Evolutionary conservation across 2,797 vertebrate genomes (phyloP).

Genomic region (Artibeus lituratus): DNA sequence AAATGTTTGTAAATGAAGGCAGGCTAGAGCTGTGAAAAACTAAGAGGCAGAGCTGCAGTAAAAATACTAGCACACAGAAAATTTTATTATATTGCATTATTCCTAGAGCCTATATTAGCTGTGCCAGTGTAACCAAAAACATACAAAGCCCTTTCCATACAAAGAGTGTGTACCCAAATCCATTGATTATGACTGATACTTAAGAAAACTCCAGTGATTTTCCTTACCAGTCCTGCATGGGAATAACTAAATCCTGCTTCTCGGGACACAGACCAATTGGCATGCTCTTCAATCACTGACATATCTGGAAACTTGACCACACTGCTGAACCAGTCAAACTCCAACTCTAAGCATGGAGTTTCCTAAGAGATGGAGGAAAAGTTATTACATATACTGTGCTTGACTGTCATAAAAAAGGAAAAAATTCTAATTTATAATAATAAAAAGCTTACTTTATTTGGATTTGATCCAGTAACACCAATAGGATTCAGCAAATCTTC

Average conservation of each 20-base stretch:
- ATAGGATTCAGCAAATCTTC: slow-evolving; percentile 98
- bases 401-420: background rate
- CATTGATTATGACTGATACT: background rate
- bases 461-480: slow-evolving; percentile 97
- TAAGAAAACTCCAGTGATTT: slow-evolving; percentile 16
- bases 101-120: background rate
- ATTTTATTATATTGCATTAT: background rate
- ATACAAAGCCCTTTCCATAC: background rate
- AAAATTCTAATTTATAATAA: slow-evolving; percentile 15
- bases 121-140: background rate
- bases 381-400: slow-evolving; percentile 36
- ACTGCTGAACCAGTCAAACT: slow-evolving; percentile 97
- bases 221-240: slow-evolving; percentile 92
- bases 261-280: slow-evolving; percentile 94
- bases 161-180: background rate
- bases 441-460: slow-evolving; percentile 90
- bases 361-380: slow-evolving; percentile 83
- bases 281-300: slow-evolving; percentile 94
- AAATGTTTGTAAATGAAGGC: slow-evolving; percentile 27
- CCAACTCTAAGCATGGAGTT: slow-evolving; percentile 97
- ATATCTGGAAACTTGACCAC: slow-evolving; percentile 96
- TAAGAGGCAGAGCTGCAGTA: background rate
- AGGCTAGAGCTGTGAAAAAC: background rate
- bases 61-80: background rate
- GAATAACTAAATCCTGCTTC: slow-evolving; percentile 96